A percentile compares a stretch with the other conserved stretches of the same genome.
Conservation (phyloP, 2,113 vertebrate species). For the Otocyon megalotis region DNA sequence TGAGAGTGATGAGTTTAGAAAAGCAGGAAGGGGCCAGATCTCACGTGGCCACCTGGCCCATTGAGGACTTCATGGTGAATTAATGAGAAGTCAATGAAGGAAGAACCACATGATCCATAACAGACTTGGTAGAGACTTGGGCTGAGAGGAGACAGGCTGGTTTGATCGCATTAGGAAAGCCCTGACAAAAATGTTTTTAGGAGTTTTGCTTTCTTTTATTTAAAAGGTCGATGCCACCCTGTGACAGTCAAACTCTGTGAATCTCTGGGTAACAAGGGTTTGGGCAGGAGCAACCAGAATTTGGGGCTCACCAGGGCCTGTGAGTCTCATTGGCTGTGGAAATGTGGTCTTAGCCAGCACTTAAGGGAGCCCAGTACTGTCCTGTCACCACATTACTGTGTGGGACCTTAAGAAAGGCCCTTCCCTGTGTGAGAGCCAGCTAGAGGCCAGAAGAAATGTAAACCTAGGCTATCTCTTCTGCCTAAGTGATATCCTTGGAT, state of each 20-base stretch:
- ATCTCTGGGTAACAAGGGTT: neutral
- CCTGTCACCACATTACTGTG: neutral
- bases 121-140: neutral
- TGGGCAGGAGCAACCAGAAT: neutral
- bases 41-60: fast-evolving
- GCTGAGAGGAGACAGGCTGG: neutral
- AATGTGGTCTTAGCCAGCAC: neutral
- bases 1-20: neutral
- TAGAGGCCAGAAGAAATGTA: neutral
- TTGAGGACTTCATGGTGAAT: neutral
- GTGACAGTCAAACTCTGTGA: neutral
- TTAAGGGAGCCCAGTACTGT: neutral
- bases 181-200: no score
- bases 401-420: neutral
- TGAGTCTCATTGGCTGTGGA: neutral
- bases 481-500: neutral
- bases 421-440: neutral
- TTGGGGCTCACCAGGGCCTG: neutral
- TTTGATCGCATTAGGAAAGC: neutral
- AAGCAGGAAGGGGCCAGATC: neutral
- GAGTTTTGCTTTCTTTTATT: neutral
- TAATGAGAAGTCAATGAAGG: neutral
- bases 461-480: neutral
- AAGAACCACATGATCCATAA: neutral
- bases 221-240: neutral